Conservation (phyloP, 2,113 vertebrate species). For the Stigmatopora nigra region DNA sequence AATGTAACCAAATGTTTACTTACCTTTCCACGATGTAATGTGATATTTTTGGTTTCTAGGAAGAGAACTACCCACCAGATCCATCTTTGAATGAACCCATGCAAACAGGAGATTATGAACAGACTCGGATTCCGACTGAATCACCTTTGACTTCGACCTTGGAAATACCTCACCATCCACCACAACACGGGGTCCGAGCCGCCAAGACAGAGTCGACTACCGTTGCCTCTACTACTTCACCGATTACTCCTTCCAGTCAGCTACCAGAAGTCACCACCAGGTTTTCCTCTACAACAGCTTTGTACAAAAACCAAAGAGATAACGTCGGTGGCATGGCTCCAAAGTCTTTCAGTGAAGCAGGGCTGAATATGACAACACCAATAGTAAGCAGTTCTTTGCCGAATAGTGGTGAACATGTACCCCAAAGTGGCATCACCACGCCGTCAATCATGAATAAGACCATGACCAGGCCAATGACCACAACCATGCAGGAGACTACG, state of each 20-base stretch:
- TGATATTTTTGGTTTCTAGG: slow-evolving; percentile 8
- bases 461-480: background rate
- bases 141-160: slow-evolving; percentile 14
- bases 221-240: background rate
- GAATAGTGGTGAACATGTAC: slow-evolving; percentile 12
- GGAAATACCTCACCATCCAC: slow-evolving; percentile 7
- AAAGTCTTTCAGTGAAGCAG: background rate
- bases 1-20: background rate
- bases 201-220: slow-evolving; percentile 13
- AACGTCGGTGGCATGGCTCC: background rate
- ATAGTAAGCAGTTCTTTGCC: background rate
- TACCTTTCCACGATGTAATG: background rate
- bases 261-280: slow-evolving; percentile 19
- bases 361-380: background rate
- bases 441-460: background rate
- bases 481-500: background rate
- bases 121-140: slow-evolving; percentile 21
- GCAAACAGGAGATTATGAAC: slow-evolving; percentile 25
- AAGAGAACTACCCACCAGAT: slow-evolving; percentile 45
- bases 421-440: background rate
- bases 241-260: slow-evolving; percentile 5
- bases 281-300: slow-evolving; percentile 9
- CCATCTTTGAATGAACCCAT: slow-evolving; percentile 35
- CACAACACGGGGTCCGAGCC: slow-evolving; percentile 24
- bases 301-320: slow-evolving; percentile 6